Conservation (phyloP, 2,797 vertebrate species). For the Podargus strigoides region DNA sequence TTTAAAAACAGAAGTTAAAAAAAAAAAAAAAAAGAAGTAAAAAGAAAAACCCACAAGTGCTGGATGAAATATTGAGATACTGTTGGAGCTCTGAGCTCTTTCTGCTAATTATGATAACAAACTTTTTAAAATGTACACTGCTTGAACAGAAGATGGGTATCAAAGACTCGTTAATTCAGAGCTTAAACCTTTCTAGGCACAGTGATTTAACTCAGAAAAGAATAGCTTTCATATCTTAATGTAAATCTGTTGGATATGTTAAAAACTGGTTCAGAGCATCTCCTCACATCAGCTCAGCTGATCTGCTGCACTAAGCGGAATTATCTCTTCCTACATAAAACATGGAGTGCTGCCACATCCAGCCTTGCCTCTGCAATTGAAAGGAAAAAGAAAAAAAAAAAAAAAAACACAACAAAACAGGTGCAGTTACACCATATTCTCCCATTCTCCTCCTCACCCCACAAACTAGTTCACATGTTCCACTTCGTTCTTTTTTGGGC, state of each 20-base stretch:
- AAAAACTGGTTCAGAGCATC: slow-evolving; percentile 45
- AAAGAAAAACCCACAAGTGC: neutral
- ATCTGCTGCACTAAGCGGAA: slow-evolving; percentile 45
- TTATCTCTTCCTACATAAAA: slow-evolving; percentile 25
- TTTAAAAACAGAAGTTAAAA: neutral
- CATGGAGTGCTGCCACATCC: neutral
- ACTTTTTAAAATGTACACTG: slow-evolving; percentile 16
- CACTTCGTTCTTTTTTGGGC: neutral
- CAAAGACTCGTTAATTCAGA: slow-evolving; percentile 34
- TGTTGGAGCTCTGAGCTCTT: neutral
- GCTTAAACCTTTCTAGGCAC: slow-evolving; percentile 11
- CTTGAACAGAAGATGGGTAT: slow-evolving; percentile 29
- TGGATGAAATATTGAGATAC: neutral
- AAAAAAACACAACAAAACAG: neutral
- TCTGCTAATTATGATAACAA: slow-evolving; percentile 46
- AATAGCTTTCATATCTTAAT: slow-evolving; percentile 44
- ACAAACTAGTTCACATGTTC: neutral
- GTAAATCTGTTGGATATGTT: slow-evolving; percentile 44
- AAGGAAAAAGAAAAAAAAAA: too few species aligned
- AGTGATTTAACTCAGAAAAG: slow-evolving; percentile 40
- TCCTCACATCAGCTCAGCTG: slow-evolving; percentile 39
- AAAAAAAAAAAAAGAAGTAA: neutral
- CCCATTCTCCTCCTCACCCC: neutral
- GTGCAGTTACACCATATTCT: neutral
- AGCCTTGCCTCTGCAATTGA: neutral